Evolutionary conservation across 2,113 vertebrate genomes (phyloP), one percentile per base, ranked within the genome.

Genomic region (Hemibagrus wyckioides): DNA sequence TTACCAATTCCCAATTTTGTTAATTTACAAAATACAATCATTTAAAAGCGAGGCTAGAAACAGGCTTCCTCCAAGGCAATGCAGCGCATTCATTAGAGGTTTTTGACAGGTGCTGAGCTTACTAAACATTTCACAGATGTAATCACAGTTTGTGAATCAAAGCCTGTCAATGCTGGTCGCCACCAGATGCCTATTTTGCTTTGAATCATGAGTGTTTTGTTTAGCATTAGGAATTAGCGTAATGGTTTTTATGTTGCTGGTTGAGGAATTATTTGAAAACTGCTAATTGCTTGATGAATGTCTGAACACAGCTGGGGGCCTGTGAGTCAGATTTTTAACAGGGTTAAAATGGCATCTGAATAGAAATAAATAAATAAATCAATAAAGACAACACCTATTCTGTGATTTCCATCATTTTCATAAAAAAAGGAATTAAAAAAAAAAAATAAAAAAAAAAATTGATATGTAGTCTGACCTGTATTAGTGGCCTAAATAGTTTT

Each of bases 261-360:
- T 21, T 30, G 54, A 50, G 14, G 44, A 83, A 83, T 87, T 30
- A 87, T 87, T 83, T 85, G 44, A 89, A 85, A 88, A 83, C 63
- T 82, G 81, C 33, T 44, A 54, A 85, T 85, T 76, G 77, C 67
- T 23, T 28, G 14, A 14, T 85, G 50, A 61, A 39, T 82, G 59
- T 84, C 41, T 25, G 6, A 17, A 54, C 52, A 54, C 81, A 86
- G 81, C 33, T 19, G 25, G 44, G 19, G 44, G 13, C 28, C 56
- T 71, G 13, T 63, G 54, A 63, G 44, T 39, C 28, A 23, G 30
- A 44, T 67, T 54, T 28, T 8, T 33, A 56, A 84, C 36, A 14
- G n/a, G 6, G 52, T 44, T 73, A 28, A 25, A 25, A 48, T 21
- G 36, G 11, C 63, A 2, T 41, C 21, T 73, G 39, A 73, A 41